phyloP scores from a whole-genome alignment of 2,113 vertebrate species.

The Poeciliopsis retropinna region DNA sequence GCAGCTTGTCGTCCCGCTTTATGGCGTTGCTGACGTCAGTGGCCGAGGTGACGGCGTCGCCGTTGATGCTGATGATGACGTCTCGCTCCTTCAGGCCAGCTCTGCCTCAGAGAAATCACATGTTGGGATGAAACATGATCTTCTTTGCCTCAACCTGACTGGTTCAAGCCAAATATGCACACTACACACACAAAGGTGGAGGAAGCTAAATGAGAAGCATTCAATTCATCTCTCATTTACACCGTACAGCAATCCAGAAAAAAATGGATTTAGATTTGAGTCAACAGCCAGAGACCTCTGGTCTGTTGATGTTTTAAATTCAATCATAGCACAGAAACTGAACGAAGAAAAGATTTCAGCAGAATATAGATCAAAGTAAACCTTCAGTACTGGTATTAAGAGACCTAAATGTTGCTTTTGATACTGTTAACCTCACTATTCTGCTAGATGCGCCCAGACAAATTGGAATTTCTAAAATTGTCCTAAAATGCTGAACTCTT shows the following conservation, averaged over 20 bases:
- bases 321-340: neutral
- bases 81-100: conserved; percentile 92
- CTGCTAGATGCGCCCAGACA: too few relatives aligned
- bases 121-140: neutral
- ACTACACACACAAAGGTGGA: too few relatives aligned
- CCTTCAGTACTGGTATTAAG: neutral
- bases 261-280: too few relatives aligned
- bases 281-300: too few relatives aligned
- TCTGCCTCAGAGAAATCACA: conserved; percentile 65
- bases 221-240: neutral
- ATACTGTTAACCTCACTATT: too few relatives aligned
- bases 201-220: neutral
- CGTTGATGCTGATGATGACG: conserved; percentile 98
- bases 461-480: too few relatives aligned
- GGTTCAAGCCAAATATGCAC: neutral
- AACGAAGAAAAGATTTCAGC: neutral
- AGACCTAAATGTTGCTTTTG: too few relatives aligned
- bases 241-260: neutral
- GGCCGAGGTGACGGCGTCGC: conserved; percentile 87
- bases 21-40: conserved; percentile 93
- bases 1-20: conserved; percentile 85
- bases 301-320: too few relatives aligned
- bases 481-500: too few relatives aligned
- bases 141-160: neutral
- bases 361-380: too few relatives aligned